Conservation (phyloP, 64 coral and sea anemone genomes). For the Cladopsammia gracilis region DNA sequence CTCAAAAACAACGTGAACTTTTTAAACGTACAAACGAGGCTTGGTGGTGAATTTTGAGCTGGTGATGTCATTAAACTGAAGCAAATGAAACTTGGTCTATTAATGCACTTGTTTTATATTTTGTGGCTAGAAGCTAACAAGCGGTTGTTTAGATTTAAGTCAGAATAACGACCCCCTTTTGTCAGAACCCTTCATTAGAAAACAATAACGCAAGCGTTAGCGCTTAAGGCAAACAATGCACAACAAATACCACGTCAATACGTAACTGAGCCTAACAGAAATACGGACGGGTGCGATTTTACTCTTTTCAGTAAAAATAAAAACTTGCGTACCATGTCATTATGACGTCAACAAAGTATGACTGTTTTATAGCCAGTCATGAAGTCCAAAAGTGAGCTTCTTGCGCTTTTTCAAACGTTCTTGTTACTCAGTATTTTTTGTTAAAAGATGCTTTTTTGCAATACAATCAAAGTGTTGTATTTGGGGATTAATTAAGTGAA, state of each 20-base stretch:
- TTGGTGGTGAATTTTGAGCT: no score
- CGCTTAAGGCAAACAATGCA: background rate
- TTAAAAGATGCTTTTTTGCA: background rate
- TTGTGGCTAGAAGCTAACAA: background rate
- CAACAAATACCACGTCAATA: background rate
- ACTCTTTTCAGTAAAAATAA: background rate
- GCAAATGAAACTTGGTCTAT: no score
- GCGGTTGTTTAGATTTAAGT: background rate
- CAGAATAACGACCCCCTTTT: background rate
- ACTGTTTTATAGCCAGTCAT: no score
- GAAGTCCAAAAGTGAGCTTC: no score
- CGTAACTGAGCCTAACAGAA: background rate
- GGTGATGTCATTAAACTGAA: no score
- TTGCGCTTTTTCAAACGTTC: background rate
- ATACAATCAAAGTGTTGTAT: background rate
- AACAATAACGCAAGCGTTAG: constrained; percentile 16
- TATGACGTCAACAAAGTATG: background rate
- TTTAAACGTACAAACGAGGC: no score
- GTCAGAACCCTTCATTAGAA: background rate
- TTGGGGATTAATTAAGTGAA: constrained; percentile 15
- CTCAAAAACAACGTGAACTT: no score
- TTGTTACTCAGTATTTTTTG: background rate
- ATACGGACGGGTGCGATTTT: background rate
- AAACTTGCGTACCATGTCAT: no score
- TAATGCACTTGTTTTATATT: no score